Conservation (phyloP, 2,113 vertebrate genomes). For the Prionailurus viverrinus region DNA sequence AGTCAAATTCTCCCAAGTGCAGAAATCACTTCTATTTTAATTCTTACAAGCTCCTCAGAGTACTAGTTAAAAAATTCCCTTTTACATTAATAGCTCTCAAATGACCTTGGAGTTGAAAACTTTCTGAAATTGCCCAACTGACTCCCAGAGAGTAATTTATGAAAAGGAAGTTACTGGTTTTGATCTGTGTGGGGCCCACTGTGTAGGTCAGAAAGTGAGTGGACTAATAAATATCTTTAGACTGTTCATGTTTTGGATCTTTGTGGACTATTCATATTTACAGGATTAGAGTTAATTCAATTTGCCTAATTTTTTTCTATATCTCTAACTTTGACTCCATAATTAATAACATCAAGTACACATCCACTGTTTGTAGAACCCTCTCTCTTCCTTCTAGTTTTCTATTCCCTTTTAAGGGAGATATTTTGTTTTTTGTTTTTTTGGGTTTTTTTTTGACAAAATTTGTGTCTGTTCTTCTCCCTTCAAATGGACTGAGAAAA, state of each 20-base stretch:
- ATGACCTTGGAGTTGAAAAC: background rate
- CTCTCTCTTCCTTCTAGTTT: constrained; percentile 37
- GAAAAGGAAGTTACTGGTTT: constrained; percentile 39
- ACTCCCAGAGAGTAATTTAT: background rate
- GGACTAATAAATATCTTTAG: background rate
- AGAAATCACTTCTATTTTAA: background rate
- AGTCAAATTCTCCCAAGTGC: background rate
- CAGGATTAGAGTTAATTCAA: constrained; percentile 16
- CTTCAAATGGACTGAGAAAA: constrained; percentile 58
- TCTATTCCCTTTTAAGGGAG: constrained; percentile 73
- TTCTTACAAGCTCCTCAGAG: background rate
- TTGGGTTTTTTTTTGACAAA: constrained; percentile 59
- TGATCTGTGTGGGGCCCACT: background rate
- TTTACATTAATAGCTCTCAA: background rate
- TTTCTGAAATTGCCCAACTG: background rate
- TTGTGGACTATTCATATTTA: background rate
- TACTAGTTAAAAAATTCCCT: constrained; percentile 33
- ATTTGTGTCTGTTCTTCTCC: constrained; percentile 78
- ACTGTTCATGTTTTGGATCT: constrained; percentile 25
- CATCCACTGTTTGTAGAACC: constrained; percentile 29
- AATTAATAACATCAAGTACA: constrained; percentile 10
- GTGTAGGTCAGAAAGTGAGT: background rate
- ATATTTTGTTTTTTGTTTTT: constrained; percentile 62
- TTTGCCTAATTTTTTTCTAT: constrained; percentile 47
- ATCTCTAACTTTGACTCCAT: constrained; percentile 47